Percentiles rank a stretch among this genome's conserved stretches.
These are phyloP conservation scores for Ellobius talpinus DNA, from an alignment of 2,113 vertebrate species.

Conservation along the genomic window DNA sequence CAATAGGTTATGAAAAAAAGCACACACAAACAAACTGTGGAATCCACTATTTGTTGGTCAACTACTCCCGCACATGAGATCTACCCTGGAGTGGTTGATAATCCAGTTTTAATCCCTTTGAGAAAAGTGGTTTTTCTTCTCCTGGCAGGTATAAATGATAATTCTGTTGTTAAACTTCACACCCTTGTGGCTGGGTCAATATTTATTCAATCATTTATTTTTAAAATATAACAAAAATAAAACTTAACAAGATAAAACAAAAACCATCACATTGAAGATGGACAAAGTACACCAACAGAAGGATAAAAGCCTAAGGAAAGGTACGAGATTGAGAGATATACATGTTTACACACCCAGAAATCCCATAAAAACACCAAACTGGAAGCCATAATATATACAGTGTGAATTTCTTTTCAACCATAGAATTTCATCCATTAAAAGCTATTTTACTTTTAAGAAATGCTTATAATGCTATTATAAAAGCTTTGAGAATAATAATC, in stretches of 20 bases:
- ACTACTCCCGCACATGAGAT: background rate
- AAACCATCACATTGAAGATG: background rate
- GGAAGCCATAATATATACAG: background rate
- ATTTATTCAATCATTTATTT: background rate
- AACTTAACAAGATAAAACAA: background rate
- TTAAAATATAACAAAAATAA: background rate
- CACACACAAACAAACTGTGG: background rate
- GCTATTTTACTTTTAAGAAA: background rate
- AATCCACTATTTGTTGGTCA: background rate
- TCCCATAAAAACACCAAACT: background rate
- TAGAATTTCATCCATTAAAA: background rate
- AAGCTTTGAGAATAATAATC: background rate
- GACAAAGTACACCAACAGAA: background rate
- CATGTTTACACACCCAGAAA: background rate
- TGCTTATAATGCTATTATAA: background rate
- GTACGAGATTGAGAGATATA: too few relatives aligned
- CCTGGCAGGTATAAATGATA: background rate
- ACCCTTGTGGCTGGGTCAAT: background rate
- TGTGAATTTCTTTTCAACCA: conserved; percentile 1
- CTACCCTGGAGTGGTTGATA: background rate
- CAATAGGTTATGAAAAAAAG: background rate
- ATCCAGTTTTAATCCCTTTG: background rate
- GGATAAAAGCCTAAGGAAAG: background rate
- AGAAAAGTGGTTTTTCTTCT: background rate
- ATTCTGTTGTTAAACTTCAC: background rate